Evolutionary conservation across 2,113 vertebrate genomes (phyloP), one percentile per base, ranked within the genome.

Genomic region (Syngnathus scovelli): DNA sequence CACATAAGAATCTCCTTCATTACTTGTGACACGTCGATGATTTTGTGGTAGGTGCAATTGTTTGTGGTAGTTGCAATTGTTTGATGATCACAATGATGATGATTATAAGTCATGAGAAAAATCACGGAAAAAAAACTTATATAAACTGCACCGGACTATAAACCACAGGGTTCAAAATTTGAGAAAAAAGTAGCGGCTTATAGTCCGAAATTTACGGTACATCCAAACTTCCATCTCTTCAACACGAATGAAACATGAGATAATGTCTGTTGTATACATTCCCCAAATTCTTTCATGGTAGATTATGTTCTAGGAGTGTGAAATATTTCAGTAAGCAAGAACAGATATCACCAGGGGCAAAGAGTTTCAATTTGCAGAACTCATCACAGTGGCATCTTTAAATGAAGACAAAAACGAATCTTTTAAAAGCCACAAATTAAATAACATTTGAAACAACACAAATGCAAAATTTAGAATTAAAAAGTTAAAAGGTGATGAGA

Each of bases 261-360:
- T 66, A 80, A 81, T 36, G 38, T 1, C 18, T 21, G 38, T 60
- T 56, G 48, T 66, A 75, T 61, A 70, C 82, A 85, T 85, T 71
- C 63, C 66, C 60, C 21, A 71, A 61, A 86, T 87, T 81, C 78
- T 83, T 56, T 56, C 64, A 76, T 44, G 38, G 56, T 65, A 72
- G 76, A 61, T 49, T 68, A 69, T 71, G 71, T 70, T 84, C 54
- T 55, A 16, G 36, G 19, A 67, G 67, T 36, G 51, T 69, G 61
- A 70, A 55, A 58, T 63, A 38, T 68, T 70, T 79, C 75, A 83
- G 88, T 74, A 61, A 78, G 49, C 64, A 80, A 62, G 12, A 38
- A 70, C 84, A 86, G 70, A 67, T 71, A 55, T 2, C 70, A 67
- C 58, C 67, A 70, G 58, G 61, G 68, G 69, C 51, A 5, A 70